Conservation (phyloP, 2,888 invertebrate genomes). For the Leucania comma region DNA sequence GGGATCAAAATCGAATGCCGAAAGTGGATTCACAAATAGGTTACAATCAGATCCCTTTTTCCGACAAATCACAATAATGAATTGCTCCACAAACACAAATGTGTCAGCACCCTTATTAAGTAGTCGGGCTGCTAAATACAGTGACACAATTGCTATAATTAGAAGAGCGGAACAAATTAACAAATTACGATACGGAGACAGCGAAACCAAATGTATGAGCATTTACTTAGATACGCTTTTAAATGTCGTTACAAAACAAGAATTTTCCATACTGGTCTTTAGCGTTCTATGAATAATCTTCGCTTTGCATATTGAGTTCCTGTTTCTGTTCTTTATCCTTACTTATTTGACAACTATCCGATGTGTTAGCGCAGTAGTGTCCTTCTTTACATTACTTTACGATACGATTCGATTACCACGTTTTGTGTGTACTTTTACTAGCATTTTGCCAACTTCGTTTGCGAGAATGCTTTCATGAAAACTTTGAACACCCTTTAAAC, state of each 20-base stretch:
- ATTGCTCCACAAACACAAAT: background rate
- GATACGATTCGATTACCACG: constrained; percentile 1
- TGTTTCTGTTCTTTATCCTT: constrained; percentile 20
- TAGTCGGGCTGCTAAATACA: constrained; percentile 29
- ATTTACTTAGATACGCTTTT: constrained; percentile 41
- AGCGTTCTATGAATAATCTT: constrained; percentile 33
- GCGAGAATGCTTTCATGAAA: no score
- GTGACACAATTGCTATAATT: constrained; percentile 32
- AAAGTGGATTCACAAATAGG: background rate
- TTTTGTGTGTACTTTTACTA: background rate
- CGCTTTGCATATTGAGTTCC: constrained; percentile 24
- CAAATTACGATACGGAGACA: constrained; percentile 20
- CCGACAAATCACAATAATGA: background rate
- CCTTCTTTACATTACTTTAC: constrained; percentile 28
- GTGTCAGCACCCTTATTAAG: constrained; percentile 14
- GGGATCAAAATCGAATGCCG: background rate
- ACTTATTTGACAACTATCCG: constrained; percentile 27
- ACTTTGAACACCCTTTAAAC: no score
- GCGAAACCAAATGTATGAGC: constrained; percentile 24
- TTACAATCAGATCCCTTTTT: background rate
- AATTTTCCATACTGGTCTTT: constrained; percentile 21
- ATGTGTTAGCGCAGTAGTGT: constrained; percentile 6
- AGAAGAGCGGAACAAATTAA: constrained; percentile 41
- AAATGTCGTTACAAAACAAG: constrained; percentile 19
- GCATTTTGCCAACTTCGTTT: no score